A percentile compares a stretch with the other conserved stretches of the same genome.
These are phyloP conservation scores for Cistogaster globosa DNA, from an alignment of 2,888 invertebrate genomes.

Conservation along the genomic window DNA sequence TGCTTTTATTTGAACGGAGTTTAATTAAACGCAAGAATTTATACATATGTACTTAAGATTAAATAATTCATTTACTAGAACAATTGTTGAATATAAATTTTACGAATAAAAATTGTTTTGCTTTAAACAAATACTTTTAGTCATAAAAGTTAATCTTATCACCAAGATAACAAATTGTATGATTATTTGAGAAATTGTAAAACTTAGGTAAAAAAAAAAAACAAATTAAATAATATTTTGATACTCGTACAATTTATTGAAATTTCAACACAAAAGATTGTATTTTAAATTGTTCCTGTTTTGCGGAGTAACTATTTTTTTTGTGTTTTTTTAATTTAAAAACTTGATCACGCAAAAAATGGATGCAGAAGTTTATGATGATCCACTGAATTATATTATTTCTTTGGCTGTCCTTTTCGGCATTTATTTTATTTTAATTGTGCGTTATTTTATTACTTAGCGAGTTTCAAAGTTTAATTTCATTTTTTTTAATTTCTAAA, in stretches of 20 bases:
- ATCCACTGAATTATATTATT: constrained; percentile 40
- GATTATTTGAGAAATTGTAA: no score
- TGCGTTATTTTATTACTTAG: constrained; percentile 9
- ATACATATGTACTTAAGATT: no score
- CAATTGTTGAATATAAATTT: no score
- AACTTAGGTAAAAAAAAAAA: no score
- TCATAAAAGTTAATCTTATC: constrained; percentile 34
- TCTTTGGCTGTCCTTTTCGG: constrained; percentile 21
- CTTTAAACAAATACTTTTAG: no score
- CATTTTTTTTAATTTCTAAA: neutral
- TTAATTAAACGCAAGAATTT: no score
- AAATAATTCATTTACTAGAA: no score
- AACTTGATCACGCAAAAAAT: neutral
- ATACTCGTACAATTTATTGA: neutral
- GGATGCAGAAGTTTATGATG: constrained; percentile 50
- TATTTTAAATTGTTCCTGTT: neutral
- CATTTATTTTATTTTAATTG: constrained; percentile 47
- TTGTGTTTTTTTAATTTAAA: neutral
- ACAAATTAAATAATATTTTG: no score
- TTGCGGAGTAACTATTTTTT: neutral
- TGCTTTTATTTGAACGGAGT: no score
- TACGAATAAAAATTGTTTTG: no score
- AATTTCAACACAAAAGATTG: constrained; percentile 9
- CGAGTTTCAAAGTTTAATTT: neutral
- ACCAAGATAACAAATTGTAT: constrained; percentile 16